These are phyloP conservation scores for Himalopsyche kuldschensis DNA, from an alignment of 2,888 invertebrate genomes.

Conservation along the genomic window DNA sequence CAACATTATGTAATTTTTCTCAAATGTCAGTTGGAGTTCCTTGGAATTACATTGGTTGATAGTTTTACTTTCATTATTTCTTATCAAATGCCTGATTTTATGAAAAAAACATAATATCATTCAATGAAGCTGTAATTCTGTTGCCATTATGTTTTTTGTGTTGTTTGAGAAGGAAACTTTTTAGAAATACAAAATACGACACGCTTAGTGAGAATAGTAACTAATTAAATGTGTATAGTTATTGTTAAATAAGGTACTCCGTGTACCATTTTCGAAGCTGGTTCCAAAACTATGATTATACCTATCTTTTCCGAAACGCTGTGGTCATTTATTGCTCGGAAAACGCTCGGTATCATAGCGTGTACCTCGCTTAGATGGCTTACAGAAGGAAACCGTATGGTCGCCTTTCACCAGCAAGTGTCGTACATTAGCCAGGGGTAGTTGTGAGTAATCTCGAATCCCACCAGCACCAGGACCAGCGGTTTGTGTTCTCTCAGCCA, in stretches of 20 bases:
- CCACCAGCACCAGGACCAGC: neutral
- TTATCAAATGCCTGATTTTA: too few relatives aligned
- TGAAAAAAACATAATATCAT: too few relatives aligned
- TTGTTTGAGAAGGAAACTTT: too few relatives aligned
- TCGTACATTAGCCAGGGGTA: conserved; percentile 5
- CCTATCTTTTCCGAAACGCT: neutral
- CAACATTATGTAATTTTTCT: too few relatives aligned
- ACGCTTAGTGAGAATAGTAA: too few relatives aligned
- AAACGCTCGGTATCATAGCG: neutral
- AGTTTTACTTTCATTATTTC: too few relatives aligned
- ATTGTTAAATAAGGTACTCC: neutral
- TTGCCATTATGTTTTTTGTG: too few relatives aligned
- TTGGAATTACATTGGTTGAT: too few relatives aligned
- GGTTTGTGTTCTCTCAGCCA: neutral
- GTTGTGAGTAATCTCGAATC: conserved; percentile 8
- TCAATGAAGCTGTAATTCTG: too few relatives aligned
- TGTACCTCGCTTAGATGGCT: neutral
- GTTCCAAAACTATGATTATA: neutral
- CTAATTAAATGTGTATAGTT: too few relatives aligned
- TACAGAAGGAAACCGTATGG: neutral
- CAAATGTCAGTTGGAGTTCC: too few relatives aligned
- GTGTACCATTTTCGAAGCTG: neutral
- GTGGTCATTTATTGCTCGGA: neutral
- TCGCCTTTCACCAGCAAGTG: conserved; percentile 3
- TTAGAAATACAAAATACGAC: too few relatives aligned